These are phyloP conservation scores for Sesia bembeciformis DNA, from an alignment of 2,888 invertebrate genomes.

Conservation along the genomic window DNA sequence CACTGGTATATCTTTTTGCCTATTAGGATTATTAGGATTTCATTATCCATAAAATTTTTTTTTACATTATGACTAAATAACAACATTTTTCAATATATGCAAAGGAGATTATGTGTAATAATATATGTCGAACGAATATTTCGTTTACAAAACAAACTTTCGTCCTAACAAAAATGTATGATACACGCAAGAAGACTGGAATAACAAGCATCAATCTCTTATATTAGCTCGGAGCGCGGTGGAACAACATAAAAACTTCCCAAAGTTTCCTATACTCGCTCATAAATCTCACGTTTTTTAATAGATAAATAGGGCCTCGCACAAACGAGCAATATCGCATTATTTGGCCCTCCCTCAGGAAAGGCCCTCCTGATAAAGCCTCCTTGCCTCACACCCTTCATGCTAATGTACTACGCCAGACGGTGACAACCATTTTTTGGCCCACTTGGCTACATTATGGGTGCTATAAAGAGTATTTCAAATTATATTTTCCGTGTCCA, in stretches of 20 bases:
- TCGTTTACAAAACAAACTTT: neutral
- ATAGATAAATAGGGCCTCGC: conserved; percentile 74
- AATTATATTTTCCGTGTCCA: conserved; percentile 71
- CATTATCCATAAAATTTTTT: too few relatives aligned
- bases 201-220: conserved; percentile 63
- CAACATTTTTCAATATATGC: neutral
- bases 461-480: conserved; percentile 70
- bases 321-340: conserved; percentile 75
- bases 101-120: neutral
- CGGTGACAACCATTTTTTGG: conserved; percentile 75
- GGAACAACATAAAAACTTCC: conserved; percentile 69
- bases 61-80: too few relatives aligned
- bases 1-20: too few relatives aligned
- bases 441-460: conserved; percentile 72
- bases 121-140: neutral
- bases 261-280: conserved; percentile 61
- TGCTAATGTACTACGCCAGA: conserved; percentile 72
- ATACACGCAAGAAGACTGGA: conserved; percentile 23
- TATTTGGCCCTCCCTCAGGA: conserved; percentile 73
- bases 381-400: conserved; percentile 70
- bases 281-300: conserved; percentile 71
- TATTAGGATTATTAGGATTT: too few relatives aligned
- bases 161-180: neutral
- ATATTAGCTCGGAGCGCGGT: conserved; percentile 55
- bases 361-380: conserved; percentile 73